Evolutionary conservation across 2,113 vertebrate species (phyloP).

Genomic region (Oreocharis arfaki): DNA sequence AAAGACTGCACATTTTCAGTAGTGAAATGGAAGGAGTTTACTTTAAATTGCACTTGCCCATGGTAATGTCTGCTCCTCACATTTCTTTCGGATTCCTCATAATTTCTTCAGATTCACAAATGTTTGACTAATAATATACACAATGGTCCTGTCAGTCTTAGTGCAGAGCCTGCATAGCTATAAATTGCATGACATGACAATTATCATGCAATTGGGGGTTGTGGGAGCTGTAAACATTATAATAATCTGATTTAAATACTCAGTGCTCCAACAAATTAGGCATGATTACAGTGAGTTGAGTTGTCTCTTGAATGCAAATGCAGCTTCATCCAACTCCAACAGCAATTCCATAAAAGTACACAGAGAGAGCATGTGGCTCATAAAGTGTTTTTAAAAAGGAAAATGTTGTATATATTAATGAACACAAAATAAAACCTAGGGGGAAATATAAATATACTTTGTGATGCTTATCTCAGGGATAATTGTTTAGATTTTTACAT

Average conservation of each 20-base stretch:
- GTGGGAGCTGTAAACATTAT: slow-evolving; percentile 51
- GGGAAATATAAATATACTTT: slow-evolving; percentile 44
- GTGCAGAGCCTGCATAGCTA: background rate
- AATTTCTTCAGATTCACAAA: slow-evolving; percentile 3
- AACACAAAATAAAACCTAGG: slow-evolving; percentile 47
- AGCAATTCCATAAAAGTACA: slow-evolving; percentile 30
- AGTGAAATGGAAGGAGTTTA: background rate
- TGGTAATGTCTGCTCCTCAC: background rate
- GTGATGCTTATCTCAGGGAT: slow-evolving; percentile 36
- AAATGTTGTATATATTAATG: slow-evolving; percentile 49
- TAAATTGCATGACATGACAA: slow-evolving; percentile 48
- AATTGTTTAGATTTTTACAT: slow-evolving; percentile 47
- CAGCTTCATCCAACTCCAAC: background rate
- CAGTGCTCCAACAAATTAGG: slow-evolving; percentile 32
- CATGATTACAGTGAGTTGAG: slow-evolving; percentile 19
- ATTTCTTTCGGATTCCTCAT: background rate
- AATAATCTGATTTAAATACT: slow-evolving; percentile 58
- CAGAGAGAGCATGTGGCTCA: background rate
- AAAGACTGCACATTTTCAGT: background rate
- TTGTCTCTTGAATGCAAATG: slow-evolving; percentile 43
- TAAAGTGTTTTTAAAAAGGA: slow-evolving; percentile 25
- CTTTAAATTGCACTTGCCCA: background rate
- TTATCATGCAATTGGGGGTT: slow-evolving; percentile 35
- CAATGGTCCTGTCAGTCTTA: background rate
- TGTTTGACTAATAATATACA: background rate